A percentile compares a stretch with the other conserved stretches of the same genome.
Conservation (phyloP, 1,140 invertebrate genomes). For the Bombus affinis region DNA sequence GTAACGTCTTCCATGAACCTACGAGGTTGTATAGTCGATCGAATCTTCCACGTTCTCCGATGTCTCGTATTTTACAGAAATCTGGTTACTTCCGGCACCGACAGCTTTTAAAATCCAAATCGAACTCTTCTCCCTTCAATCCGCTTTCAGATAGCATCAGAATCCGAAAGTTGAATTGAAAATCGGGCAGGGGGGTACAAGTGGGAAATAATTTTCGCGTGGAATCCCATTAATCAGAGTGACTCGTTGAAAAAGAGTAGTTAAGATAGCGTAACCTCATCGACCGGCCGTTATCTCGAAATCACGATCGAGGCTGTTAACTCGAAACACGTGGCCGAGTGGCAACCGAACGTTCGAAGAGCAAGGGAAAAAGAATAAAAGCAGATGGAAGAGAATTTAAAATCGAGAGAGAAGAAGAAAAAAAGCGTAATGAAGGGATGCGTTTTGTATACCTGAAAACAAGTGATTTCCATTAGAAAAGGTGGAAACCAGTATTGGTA, state of each 20-base stretch:
- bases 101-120: background rate
- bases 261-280: conserved; percentile 22
- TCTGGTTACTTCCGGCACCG: background rate
- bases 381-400: background rate
- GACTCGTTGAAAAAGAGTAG: conserved; percentile 44
- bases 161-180: conserved; percentile 9
- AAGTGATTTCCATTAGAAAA: conserved; percentile 53
- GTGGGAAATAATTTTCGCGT: conserved; percentile 40
- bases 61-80: background rate
- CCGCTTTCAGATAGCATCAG: conserved; percentile 2
- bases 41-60: background rate
- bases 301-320: conserved; percentile 51
- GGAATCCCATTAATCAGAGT: conserved; percentile 53
- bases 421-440: background rate
- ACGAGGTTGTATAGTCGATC: background rate
- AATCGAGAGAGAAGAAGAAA: no score
- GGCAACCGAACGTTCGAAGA: background rate
- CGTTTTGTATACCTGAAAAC: conserved; percentile 31
- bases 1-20: background rate
- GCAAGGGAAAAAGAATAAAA: background rate
- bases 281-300: conserved; percentile 32
- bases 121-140: no score
- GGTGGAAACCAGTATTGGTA: conserved; percentile 49
- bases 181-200: background rate
- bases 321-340: conserved; percentile 40